These are phyloP conservation scores for Drosophila kanekoi DNA, from an alignment of 2,888 invertebrate species.

Conservation along the genomic window DNA sequence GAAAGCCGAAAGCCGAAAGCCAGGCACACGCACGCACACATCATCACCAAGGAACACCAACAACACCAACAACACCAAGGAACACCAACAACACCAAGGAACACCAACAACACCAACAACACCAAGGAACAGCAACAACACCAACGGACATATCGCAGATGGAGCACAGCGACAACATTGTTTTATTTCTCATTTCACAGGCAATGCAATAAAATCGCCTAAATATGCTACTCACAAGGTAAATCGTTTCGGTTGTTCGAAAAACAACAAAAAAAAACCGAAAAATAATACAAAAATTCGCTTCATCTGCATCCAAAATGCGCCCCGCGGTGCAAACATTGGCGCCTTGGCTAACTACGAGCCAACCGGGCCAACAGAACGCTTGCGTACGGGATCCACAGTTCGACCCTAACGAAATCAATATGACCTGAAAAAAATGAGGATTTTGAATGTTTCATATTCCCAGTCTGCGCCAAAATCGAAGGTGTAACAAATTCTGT, in stretches of 20 bases:
- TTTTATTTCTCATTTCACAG: conserved; percentile 78
- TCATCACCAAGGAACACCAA: background rate
- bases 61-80: conserved; percentile 1
- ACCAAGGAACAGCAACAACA: conserved; percentile 5
- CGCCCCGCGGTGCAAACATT: conserved; percentile 82
- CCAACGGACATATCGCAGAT: conserved; percentile 30
- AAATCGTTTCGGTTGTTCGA: conserved; percentile 62
- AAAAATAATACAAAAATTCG: conserved; percentile 30
- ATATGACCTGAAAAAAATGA: conserved; percentile 13
- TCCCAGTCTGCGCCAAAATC: background rate
- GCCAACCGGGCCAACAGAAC: conserved; percentile 10
- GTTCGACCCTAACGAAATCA: conserved; percentile 10
- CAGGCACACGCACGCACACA: conserved; percentile 15
- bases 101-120: conserved; percentile 9
- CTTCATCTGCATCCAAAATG: conserved; percentile 67
- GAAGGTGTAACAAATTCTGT: too few species aligned
- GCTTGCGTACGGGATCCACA: background rate
- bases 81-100: conserved; percentile 9
- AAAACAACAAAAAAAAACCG: conserved; percentile 26
- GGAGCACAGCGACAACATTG: conserved; percentile 68
- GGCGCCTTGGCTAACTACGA: conserved; percentile 72
- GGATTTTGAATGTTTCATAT: background rate
- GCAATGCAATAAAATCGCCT: conserved; percentile 69
- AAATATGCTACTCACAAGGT: conserved; percentile 60
- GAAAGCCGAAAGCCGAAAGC: conserved; percentile 59